phyloP scores from a whole-genome alignment of 2,113 vertebrate species.

The Salminus brasiliensis region DNA sequence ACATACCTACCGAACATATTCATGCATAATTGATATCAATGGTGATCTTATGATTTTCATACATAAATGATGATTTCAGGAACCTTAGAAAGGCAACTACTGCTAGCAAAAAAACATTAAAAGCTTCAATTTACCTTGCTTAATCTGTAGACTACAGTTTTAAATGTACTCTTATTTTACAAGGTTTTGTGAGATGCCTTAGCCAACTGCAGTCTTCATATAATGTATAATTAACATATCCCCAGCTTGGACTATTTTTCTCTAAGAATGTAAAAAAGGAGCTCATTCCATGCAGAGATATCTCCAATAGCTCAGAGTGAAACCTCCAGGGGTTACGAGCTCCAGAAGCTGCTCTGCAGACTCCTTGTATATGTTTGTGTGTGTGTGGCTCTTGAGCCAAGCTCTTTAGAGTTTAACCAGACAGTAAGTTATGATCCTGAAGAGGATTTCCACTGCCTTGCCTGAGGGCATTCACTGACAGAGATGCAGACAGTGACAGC shows the following conservation, averaged over 20 bases:
- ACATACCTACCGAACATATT: no score
- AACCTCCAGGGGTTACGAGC: not conserved
- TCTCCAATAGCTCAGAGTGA: not conserved
- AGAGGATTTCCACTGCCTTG: slow-evolving; percentile 4
- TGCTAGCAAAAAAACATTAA: not conserved
- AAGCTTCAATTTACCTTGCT: not conserved
- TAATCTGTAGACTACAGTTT: not conserved
- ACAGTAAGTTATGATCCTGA: slow-evolving; percentile 13
- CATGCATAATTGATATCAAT: no score
- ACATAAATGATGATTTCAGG: not conserved
- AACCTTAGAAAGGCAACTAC: not conserved
- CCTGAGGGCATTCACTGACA: not conserved
- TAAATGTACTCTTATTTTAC: not conserved
- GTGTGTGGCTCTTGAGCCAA: not conserved
- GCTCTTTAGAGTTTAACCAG: slow-evolving; percentile 14
- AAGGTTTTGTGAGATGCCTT: no score
- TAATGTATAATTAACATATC: not conserved
- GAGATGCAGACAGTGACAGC: not conserved
- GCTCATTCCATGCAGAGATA: not conserved
- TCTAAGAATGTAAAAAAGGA: not conserved
- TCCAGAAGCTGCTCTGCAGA: not conserved
- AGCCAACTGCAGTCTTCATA: not conserved
- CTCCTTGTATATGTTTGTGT: not conserved
- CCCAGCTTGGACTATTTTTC: not conserved
- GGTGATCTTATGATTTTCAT: not conserved